Base-by-base conservation (phyloP, 2,888 invertebrate genomes). In the Drosophila nigritarsus region DNA sequence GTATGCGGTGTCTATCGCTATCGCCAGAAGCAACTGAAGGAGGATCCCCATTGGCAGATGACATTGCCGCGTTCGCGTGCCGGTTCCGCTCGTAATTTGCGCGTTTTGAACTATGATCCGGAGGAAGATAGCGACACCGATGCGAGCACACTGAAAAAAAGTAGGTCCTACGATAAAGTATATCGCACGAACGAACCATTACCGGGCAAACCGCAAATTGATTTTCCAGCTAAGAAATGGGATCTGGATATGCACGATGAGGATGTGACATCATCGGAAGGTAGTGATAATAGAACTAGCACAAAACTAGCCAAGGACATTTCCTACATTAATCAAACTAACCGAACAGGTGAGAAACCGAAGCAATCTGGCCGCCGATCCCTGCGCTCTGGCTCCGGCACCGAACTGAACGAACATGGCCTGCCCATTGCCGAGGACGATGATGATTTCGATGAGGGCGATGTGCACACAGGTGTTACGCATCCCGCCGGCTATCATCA, bases 131-230 rank as follows among this genome's bases (percentile, higher is more conserved):
- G 94, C 89, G 93, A 92, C 78, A 92, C 92, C 55, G 94, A 95
- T 73, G 94, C 94, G 81, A 94, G 94, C 59, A 93, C 94, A 53
- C 74, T 93, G 71, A 96, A 95, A 93, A 96, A 96, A 92, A 95
- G 95, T 83, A 94, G 96, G 80, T 95, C 94, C 81, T 98, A 97
- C 92, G 97, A 98, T 91, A 96, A 95, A 92, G 95, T 96, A 60
- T 98, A 98, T 92, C 95, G 96, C 80, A 98, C 98, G 13, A 94
- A 97, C 91, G 98, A 98, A 93, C 98, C 98, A 60, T 93, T 98
- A 79, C 93, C 93, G 70, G 94, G 94, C 62, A 95, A 95, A 89
- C 97, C 97, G 48, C 94, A 96, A 74, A 94, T 96, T 83, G 96
- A 96, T 72, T 97, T 97, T 93, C 96, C 96, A 81, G 96, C 96